Evolutionary conservation across 1,140 invertebrate species (phyloP).

Genomic region (Heliconius himera): DNA sequence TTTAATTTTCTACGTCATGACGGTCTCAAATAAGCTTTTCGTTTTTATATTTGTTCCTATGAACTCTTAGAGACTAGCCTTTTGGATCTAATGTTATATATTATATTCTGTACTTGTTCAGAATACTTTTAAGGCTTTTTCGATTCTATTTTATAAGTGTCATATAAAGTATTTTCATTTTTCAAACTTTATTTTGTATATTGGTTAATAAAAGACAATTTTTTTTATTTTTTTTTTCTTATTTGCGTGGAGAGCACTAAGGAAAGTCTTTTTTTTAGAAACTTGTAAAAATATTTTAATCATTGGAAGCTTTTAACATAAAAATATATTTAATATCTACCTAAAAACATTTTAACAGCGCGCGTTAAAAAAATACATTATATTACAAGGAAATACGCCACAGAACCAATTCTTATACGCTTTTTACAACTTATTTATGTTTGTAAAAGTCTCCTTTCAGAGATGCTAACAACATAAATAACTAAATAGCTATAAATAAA

Average conservation of each 20-base stretch:
- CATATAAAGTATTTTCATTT: background rate
- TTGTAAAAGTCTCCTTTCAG: no score
- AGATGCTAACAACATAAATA: no score
- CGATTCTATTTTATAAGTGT: no score
- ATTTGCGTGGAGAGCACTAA: background rate
- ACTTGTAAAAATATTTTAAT: background rate
- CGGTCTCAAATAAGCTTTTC: no score
- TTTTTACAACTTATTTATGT: no score
- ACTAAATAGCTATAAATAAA: no score
- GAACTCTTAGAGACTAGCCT: no score
- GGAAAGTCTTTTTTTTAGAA: background rate
- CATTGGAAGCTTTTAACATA: background rate
- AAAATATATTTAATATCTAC: background rate
- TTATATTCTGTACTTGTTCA: no score
- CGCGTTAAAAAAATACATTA: background rate
- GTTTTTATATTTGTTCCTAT: no score
- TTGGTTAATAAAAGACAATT: background rate
- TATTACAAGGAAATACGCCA: background rate
- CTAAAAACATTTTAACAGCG: background rate
- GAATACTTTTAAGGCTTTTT: no score
- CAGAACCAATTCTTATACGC: background rate
- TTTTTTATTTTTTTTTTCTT: background rate
- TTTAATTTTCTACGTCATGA: no score
- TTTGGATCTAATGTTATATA: no score
- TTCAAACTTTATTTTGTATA: background rate